Evolutionary conservation across 2,113 vertebrate species (phyloP).

Genomic region (Heliornis fulica): DNA sequence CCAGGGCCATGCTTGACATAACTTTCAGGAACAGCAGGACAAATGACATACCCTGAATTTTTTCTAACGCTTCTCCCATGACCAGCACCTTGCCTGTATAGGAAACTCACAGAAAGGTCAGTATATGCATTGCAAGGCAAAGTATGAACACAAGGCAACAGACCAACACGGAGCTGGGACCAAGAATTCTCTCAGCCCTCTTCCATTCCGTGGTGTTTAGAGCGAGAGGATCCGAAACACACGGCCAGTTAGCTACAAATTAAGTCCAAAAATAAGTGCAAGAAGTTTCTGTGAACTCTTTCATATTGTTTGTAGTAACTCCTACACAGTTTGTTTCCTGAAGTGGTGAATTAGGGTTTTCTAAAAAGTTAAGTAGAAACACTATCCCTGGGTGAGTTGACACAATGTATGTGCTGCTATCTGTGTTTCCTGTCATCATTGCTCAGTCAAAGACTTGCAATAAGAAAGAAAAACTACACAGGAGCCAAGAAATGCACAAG

Average conservation of each 20-base stretch:
- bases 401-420: background rate
- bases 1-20: background rate
- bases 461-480: background rate
- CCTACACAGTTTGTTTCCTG: background rate
- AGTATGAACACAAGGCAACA: background rate
- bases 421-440: background rate
- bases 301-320: accelerated
- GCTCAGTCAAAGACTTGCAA: background rate
- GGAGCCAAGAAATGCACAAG: background rate
- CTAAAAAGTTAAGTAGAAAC: background rate
- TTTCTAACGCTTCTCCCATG: background rate
- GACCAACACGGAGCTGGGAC: accelerated
- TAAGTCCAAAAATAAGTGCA: background rate
- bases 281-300: background rate
- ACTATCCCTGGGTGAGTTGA: background rate
- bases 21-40: background rate
- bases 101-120: background rate
- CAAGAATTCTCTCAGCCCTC: background rate
- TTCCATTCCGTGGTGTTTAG: background rate
- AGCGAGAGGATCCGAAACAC: background rate
- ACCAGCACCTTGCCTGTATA: background rate
- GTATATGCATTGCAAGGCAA: background rate
- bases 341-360: background rate
- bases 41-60: background rate
- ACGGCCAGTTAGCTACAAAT: background rate